Base-by-base conservation (phyloP, 37 sponge, comb jelly and placozoan genomes). In the Geodia barretti region DNA sequence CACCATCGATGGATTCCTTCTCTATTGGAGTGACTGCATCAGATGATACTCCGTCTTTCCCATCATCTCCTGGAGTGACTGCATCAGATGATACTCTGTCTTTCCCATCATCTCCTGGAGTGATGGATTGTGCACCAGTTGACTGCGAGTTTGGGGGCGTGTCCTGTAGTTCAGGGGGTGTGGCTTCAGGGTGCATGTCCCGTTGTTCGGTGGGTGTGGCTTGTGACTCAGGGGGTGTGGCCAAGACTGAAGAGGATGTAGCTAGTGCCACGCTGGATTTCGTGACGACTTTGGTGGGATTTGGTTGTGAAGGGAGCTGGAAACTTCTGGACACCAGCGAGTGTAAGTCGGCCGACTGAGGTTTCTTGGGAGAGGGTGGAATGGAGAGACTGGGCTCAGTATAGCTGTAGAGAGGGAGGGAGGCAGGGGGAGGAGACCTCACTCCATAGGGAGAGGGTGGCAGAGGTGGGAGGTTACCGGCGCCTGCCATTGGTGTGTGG, bases 361-460 rank as follows among this genome's bases (percentile, higher is more conserved):
- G 7, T 14, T 47, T 47, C 54, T 47, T 14, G 7, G 54, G 7
- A 47, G 54, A 7, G 7, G 54, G 54, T 17, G 54, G 14, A 14
- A 14, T 17, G 54, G 54, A 47, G 54, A 47, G 14, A 47, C 14
- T 47, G 54, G 14, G 54, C 14, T 47, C 54, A 17, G 54, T 47
- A 14, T 47, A 14, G 14, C 54, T 47, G 14, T 47, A 47, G 14
- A 47, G 54, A 47, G 54, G 54, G 7, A 47, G 14, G 54, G 54
- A 47, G 14, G 54, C 54, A 47, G 54, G 11, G 14, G 7, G 14
- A 47, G 54, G 54, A 47, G 54, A 14, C 54, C 54, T 47, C 54
- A 14, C 54, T 47, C 54, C 54, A 47, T 47, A 47, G 54, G 54
- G 71, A 80, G 60, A 69, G 24, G 43, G 79, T 64, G 25, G 42